Evolutionary conservation across 2,888 invertebrate species (phyloP).

Genomic region (Pterostichus niger): DNA sequence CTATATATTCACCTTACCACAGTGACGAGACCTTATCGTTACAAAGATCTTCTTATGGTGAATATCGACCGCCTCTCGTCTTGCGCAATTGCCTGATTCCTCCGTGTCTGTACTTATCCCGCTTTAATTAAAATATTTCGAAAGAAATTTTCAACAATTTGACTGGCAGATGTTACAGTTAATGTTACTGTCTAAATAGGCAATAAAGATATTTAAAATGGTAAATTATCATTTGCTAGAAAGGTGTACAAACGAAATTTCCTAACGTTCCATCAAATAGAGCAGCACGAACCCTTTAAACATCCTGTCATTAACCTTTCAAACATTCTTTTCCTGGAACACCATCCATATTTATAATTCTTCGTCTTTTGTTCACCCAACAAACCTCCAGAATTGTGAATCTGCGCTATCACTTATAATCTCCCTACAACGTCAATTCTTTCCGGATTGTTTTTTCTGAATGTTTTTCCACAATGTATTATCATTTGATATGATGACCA

Average conservation of each 20-base stretch:
- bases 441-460: too few species aligned
- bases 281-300: neutral
- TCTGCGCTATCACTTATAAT: too few species aligned
- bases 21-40: conserved; percentile 46
- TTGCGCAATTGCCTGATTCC: conserved; percentile 52
- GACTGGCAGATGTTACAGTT: conserved; percentile 48
- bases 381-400: too few species aligned
- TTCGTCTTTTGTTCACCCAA: neutral
- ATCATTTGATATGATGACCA: too few species aligned
- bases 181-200: conserved; percentile 36
- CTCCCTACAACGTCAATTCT: too few species aligned
- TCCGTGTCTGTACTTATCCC: conserved; percentile 29
- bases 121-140: conserved; percentile 56
- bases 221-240: conserved; percentile 25
- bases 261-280: neutral
- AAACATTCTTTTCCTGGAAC: too few species aligned
- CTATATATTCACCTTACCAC: conserved; percentile 46
- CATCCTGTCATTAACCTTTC: too few species aligned
- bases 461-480: too few species aligned
- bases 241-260: neutral
- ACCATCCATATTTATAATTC: neutral
- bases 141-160: conserved; percentile 51
- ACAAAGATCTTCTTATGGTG: conserved; percentile 48
- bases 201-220: conserved; percentile 25
- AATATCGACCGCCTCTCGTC: conserved; percentile 47